Conservation (phyloP, 1,140 invertebrate species). For the Bactericera cockerelli region DNA sequence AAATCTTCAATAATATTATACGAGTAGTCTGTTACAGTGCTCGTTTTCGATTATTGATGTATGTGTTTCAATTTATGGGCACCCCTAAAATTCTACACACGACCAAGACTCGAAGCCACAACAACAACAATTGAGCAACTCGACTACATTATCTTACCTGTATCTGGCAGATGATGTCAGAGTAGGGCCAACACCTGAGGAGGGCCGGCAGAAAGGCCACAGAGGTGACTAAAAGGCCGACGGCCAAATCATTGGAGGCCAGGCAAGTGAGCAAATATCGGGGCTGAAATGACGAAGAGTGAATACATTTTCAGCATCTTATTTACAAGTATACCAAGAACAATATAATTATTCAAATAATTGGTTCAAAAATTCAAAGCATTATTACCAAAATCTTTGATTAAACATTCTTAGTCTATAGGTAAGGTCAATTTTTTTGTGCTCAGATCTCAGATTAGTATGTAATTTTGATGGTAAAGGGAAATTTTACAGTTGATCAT, state of each 20-base stretch:
- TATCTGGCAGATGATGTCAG: conserved; percentile 72
- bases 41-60: too few relatives aligned
- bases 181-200: conserved; percentile 74
- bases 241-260: conserved; percentile 67
- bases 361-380: background rate
- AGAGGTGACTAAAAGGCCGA: conserved; percentile 62
- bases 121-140: too few relatives aligned
- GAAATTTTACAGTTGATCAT: too few relatives aligned
- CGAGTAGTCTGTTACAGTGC: too few relatives aligned
- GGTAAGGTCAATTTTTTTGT: too few relatives aligned
- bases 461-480: too few relatives aligned
- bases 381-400: background rate
- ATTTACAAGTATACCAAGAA: background rate
- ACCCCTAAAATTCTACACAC: too few relatives aligned
- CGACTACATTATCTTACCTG: conserved; percentile 42
- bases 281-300: conserved; percentile 46
- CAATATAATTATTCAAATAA: background rate
- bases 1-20: too few relatives aligned
- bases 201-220: conserved; percentile 63
- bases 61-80: too few relatives aligned
- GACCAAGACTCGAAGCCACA: too few relatives aligned
- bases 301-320: background rate
- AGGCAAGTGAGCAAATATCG: conserved; percentile 66
- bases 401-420: too few relatives aligned
- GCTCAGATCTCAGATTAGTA: too few relatives aligned